Evolutionary conservation across 2,888 invertebrate genomes (phyloP), one percentile per base, ranked within the genome.

Genomic region (Leptinotarsa tumamoca): DNA sequence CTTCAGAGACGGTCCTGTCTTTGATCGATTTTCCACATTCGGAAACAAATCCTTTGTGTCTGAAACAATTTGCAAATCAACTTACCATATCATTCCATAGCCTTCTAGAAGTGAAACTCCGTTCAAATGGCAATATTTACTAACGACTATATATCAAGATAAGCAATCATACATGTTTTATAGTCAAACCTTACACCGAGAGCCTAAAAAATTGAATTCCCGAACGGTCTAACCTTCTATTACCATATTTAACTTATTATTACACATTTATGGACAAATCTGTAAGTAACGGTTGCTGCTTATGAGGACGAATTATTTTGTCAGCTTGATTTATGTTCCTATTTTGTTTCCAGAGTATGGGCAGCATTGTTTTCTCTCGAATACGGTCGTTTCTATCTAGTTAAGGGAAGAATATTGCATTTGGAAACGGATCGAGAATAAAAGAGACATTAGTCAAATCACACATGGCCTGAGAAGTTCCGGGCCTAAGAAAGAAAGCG

Each of bases 151-250:
- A 71, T 66, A 72, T 74, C 76, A 76, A 76, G 76, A 74, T 76
- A 68, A 76, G 71, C 73, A 68, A 52, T 68, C 52, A 54, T 18
- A 56, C 21, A 56, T 74, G 69, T 74, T 77, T 74, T 74, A 76
- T 72, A 27, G 76, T 72, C 74, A 58, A 76, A 77, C 77, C 79
- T 76, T 74, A 71, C 71, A 70, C 70, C 69, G 67, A 33, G 63
- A 63, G 68, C 73, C 67, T 71, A 75, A 79, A 78, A 76, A 78
- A 75, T 66, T 66, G 74, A 76, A 75, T 75, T 77, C 75, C 75
- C 70, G 67, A 73, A 73, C 63, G 72, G 23, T 58, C 50, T 71
- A 76, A 79, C 77, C 76, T 79, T 79, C 76, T 77, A 74, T 71
- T 75, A 67, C 76, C 74, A 79, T 76, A 77, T 73, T 71, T 74